A percentile compares a stretch with the other conserved stretches of the same genome.
These are phyloP conservation scores for Melanogrammus aeglefinus DNA, from an alignment of 2,797 vertebrate genomes.

Conservation along the genomic window DNA sequence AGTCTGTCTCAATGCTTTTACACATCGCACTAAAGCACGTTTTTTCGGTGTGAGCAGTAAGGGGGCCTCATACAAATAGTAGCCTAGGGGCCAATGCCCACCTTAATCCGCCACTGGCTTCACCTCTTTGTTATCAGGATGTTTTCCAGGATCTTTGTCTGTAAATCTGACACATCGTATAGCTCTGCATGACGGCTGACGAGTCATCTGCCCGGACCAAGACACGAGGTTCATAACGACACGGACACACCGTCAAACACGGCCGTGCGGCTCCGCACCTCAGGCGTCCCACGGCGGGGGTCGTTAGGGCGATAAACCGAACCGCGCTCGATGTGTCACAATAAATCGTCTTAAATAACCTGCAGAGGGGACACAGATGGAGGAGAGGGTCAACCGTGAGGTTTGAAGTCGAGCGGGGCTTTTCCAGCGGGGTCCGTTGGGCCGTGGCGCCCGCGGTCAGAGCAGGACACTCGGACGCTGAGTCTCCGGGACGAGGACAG, in stretches of 20 bases:
- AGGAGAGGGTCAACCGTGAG: slow-evolving; percentile 45
- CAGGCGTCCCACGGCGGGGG: slow-evolving; percentile 33
- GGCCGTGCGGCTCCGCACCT: no score
- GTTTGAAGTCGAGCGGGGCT: slow-evolving; percentile 43
- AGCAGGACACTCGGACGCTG: neutral
- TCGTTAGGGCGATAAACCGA: slow-evolving; percentile 61
- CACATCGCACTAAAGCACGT: no score
- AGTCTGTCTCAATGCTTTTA: no score
- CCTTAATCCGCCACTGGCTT: no score
- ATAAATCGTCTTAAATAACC: slow-evolving; percentile 9
- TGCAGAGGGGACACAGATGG: slow-evolving; percentile 29
- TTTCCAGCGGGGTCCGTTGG: slow-evolving; percentile 43
- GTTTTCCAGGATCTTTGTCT: neutral
- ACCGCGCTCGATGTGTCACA: slow-evolving; percentile 51
- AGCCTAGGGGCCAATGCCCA: no score
- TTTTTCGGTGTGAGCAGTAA: no score
- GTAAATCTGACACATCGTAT: neutral
- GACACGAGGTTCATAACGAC: slow-evolving; percentile 28
- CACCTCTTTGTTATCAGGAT: neutral
- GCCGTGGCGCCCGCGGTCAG: neutral
- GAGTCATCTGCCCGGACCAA: slow-evolving; percentile 36
- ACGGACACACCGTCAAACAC: slow-evolving; percentile 1
- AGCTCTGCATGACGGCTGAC: neutral
- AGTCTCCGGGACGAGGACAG: neutral
- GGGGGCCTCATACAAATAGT: no score